Percentiles rank a stretch among this genome's conserved stretches.
Evolutionary conservation across 2,888 invertebrate genomes (phyloP).

Genomic region (Sussaba pulchella): DNA sequence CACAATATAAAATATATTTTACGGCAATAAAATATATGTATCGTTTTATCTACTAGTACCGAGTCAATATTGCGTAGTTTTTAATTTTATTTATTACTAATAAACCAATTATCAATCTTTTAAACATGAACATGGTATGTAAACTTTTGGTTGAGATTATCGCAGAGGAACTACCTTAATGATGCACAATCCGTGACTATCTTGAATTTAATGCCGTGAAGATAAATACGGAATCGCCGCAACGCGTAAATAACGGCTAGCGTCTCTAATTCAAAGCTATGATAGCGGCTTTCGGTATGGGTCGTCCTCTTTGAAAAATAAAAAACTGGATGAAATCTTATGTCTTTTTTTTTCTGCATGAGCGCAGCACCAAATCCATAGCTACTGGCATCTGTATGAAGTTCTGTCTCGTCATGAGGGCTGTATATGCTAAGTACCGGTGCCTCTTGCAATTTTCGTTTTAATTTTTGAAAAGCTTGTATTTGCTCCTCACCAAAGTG

Average conservation of each 20-base stretch:
- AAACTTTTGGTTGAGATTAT: too few relatives aligned
- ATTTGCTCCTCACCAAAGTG: slow-evolving; percentile 69
- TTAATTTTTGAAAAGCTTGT: slow-evolving; percentile 61
- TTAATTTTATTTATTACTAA: too few relatives aligned
- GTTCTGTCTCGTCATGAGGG: neutral
- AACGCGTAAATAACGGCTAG: slow-evolving; percentile 71
- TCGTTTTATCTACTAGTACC: too few relatives aligned
- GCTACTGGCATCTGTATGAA: neutral
- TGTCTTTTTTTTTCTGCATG: neutral
- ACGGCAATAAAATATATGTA: too few relatives aligned
- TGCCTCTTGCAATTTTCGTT: neutral
- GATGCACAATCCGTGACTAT: slow-evolving; percentile 75
- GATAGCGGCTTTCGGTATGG: neutral
- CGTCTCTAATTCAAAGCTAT: slow-evolving; percentile 72
- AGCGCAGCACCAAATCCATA: neutral
- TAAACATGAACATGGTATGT: too few relatives aligned
- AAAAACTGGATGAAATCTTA: neutral
- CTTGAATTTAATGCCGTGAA: slow-evolving; percentile 72
- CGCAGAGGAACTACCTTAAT: too few relatives aligned
- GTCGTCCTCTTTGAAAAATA: slow-evolving; percentile 11
- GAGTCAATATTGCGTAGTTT: too few relatives aligned
- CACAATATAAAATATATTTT: too few relatives aligned
- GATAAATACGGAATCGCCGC: slow-evolving; percentile 71
- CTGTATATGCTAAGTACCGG: neutral
- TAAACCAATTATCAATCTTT: too few relatives aligned